Evolutionary conservation across 2,797 vertebrate genomes (phyloP).

Genomic region (Epinephelus malabaricus): DNA sequence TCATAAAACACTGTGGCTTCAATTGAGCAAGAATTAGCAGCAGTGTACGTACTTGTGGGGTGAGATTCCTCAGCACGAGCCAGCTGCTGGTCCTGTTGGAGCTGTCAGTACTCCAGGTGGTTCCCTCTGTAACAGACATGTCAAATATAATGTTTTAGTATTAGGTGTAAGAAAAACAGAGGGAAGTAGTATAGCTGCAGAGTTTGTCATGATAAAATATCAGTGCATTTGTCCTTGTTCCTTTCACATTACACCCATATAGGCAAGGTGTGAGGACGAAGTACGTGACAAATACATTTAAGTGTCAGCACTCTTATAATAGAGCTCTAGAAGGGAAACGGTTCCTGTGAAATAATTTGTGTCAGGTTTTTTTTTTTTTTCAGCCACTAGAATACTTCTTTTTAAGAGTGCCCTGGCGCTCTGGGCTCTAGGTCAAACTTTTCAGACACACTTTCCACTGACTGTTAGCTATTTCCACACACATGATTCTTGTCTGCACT

Average conservation of each 20-base stretch:
- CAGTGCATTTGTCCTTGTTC: not conserved
- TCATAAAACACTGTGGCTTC: not conserved
- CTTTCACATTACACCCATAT: not conserved
- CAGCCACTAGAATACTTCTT: not conserved
- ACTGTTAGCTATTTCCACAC: not conserved
- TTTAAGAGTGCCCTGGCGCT: no score
- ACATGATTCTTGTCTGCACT: not conserved
- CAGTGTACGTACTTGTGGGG: constrained; percentile 90
- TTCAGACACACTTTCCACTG: not conserved
- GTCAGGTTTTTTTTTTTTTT: not conserved
- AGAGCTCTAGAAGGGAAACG: not conserved
- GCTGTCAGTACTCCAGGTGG: constrained; percentile 98
- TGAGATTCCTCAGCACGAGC: constrained; percentile 98
- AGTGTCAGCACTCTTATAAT: not conserved
- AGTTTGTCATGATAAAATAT: constrained; percentile 1
- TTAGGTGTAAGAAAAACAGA: not conserved
- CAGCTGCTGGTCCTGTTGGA: constrained; percentile 97
- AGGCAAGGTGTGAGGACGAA: not conserved
- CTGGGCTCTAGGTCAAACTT: not conserved
- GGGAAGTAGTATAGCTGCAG: not conserved
- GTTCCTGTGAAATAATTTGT: not conserved
- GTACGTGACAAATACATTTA: not conserved
- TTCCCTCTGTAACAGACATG: constrained; percentile 84
- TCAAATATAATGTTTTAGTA: not conserved
- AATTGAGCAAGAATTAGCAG: not conserved